Percentiles rank a stretch among this genome's conserved stretches.
These are phyloP conservation scores for Tridacna crocea DNA, from an alignment of 2,888 invertebrate genomes.

Conservation along the genomic window DNA sequence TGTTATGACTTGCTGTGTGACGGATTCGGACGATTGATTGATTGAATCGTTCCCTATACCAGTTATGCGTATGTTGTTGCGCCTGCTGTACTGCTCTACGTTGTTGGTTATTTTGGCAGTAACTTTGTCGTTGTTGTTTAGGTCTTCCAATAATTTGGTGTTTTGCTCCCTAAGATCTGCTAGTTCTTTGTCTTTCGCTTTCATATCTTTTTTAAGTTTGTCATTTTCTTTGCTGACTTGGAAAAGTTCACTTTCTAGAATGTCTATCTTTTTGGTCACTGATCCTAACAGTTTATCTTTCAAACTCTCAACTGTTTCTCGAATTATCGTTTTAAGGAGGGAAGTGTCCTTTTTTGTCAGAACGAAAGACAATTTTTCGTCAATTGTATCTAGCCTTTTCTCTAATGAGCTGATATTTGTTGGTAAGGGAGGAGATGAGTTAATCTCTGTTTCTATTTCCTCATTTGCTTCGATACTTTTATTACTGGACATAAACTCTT, in stretches of 20 bases:
- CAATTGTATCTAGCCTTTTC: background rate
- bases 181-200: background rate
- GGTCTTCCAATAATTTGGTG: background rate
- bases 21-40: background rate
- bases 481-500: background rate
- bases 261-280: background rate
- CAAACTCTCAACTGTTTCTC: background rate
- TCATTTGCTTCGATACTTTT: too few species aligned
- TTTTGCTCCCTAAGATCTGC: background rate
- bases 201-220: background rate
- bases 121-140: background rate
- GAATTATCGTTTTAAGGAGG: background rate
- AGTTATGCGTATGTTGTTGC: background rate
- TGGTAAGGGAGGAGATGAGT: too few species aligned
- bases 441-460: too few species aligned
- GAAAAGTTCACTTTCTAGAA: background rate
- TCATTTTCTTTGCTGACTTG: background rate
- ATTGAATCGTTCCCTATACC: background rate
- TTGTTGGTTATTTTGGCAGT: background rate
- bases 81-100: background rate
- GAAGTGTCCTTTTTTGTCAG: background rate
- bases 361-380: background rate
- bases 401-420: background rate
- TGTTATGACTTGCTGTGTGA: background rate
- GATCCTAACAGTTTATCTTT: background rate